Percentiles rank a stretch among this genome's conserved stretches.
Evolutionary conservation across 2,113 vertebrate species (phyloP).

Genomic region (Apteryx mantelli): DNA sequence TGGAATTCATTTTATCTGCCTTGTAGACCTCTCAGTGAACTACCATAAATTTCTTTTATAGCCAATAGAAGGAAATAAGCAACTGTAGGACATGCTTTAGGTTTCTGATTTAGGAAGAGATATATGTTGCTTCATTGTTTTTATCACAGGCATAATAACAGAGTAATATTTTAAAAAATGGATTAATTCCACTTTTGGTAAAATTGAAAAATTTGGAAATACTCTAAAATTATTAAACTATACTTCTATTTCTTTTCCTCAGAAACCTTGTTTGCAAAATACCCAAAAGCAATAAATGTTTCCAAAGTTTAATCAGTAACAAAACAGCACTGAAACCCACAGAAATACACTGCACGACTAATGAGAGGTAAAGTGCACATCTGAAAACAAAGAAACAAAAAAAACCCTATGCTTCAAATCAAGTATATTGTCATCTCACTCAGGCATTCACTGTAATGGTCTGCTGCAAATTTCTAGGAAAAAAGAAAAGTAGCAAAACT

Average conservation of each 20-base stretch:
- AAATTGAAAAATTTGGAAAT: neutral
- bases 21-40: neutral
- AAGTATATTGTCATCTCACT: neutral
- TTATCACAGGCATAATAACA: neutral
- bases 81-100: neutral
- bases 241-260: neutral
- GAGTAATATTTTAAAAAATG: neutral
- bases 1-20: neutral
- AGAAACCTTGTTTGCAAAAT: neutral
- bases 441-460: neutral
- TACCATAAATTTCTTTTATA: neutral
- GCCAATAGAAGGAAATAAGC: neutral
- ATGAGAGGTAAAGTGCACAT: neutral
- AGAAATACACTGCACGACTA: neutral
- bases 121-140: neutral
- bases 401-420: neutral
- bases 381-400: accelerated
- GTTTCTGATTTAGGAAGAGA: neutral
- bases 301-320: neutral
- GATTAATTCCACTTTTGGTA: neutral
- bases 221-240: neutral
- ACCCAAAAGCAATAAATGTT: neutral
- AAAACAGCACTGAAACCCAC: neutral
- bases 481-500: neutral
- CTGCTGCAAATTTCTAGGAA: neutral